phyloP scores from a whole-genome alignment of 2,888 invertebrate genomes.

The Galeruca laticollis region DNA sequence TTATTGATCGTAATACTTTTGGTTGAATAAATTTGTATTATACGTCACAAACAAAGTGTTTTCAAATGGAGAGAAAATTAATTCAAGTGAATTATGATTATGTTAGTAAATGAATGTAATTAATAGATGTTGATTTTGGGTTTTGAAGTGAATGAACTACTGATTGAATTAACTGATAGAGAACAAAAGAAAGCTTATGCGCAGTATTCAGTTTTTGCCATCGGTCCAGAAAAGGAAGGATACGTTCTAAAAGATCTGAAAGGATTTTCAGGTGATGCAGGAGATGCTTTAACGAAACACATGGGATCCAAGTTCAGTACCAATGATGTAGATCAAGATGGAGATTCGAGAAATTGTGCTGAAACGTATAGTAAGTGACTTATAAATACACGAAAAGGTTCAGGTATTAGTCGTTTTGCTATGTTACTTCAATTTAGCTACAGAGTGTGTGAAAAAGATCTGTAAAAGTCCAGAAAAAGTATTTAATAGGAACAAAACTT shows the following conservation, averaged over 20 bases:
- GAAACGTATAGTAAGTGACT: not conserved
- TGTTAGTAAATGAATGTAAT: not conserved
- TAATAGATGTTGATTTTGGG: not conserved
- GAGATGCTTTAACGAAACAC: constrained; percentile 78
- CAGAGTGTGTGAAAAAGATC: not conserved
- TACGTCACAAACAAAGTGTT: no score
- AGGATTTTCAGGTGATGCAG: constrained; percentile 71
- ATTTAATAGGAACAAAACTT: no score
- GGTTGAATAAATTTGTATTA: no score
- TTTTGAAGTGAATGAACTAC: constrained; percentile 57
- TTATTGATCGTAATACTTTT: no score
- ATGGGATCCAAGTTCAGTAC: constrained; percentile 80
- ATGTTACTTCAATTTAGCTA: not conserved
- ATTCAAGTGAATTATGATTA: no score
- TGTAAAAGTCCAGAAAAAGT: not conserved
- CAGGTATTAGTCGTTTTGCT: not conserved
- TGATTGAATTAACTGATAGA: constrained; percentile 71
- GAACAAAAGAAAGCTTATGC: constrained; percentile 71
- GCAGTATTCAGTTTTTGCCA: constrained; percentile 74
- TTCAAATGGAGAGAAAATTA: no score
- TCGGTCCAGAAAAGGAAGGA: constrained; percentile 75
- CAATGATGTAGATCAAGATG: constrained; percentile 72
- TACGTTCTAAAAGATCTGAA: constrained; percentile 76
- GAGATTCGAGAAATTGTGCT: not conserved
- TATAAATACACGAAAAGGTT: not conserved